phyloP scores from a whole-genome alignment of 1,140 invertebrate genomes.

The Aplysia californica region DNA sequence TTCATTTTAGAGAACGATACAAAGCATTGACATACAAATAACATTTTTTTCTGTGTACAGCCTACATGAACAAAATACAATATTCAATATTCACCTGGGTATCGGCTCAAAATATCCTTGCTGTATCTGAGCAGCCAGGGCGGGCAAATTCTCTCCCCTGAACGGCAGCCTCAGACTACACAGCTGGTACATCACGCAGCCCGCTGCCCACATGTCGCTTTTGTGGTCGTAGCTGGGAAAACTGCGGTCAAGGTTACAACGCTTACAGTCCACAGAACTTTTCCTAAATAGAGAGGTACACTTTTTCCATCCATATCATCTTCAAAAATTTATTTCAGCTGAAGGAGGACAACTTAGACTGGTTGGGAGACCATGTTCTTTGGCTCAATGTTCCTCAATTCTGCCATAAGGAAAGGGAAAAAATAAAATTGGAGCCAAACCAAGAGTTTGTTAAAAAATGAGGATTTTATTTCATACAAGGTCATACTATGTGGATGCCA shows the following conservation, averaged over 20 bases:
- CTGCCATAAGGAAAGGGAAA: neutral
- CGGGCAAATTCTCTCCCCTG: constrained; percentile 78
- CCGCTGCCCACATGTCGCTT: constrained; percentile 72
- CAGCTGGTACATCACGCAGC: constrained; percentile 71
- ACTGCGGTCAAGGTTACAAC: neutral
- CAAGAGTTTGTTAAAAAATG: no score
- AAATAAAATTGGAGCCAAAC: neutral
- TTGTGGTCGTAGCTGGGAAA: constrained; percentile 46
- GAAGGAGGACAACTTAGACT: no score
- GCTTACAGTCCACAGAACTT: no score
- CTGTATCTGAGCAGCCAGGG: constrained; percentile 78
- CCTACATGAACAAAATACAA: neutral
- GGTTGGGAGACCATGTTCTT: no score
- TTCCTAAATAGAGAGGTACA: no score
- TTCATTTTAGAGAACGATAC: neutral
- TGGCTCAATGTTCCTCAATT: no score
- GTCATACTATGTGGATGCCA: no score
- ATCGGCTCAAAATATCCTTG: constrained; percentile 49
- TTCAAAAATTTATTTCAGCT: no score
- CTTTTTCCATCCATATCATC: no score
- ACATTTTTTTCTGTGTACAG: neutral
- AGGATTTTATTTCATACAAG: no score
- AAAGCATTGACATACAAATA: neutral
- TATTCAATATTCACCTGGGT: constrained; percentile 39
- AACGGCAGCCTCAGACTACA: constrained; percentile 78